Percentiles rank a stretch among this genome's conserved stretches.
phyloP scores from a whole-genome alignment of 2,797 vertebrate species.

The Arctocebus calabarensis region DNA sequence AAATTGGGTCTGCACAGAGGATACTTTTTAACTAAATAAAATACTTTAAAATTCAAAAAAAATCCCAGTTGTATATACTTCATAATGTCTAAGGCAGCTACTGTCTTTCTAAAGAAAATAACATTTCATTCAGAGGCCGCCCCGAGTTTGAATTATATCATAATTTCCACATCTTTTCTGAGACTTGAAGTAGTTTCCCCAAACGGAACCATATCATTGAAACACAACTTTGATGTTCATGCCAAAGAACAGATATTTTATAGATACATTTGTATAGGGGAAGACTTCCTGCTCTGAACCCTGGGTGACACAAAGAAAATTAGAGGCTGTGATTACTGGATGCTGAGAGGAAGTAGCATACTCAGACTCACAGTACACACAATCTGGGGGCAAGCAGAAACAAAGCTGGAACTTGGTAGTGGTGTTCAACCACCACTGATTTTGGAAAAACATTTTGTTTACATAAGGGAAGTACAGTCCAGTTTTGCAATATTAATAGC shows the following conservation, averaged over 20 bases:
- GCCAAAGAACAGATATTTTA: constrained; percentile 57
- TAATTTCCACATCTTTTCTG: constrained; percentile 64
- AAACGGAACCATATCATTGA: constrained; percentile 53
- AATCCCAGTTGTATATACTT: not conserved
- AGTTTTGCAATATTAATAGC: constrained; percentile 82
- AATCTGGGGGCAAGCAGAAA: constrained; percentile 33
- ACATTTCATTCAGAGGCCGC: constrained; percentile 74
- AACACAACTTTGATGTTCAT: constrained; percentile 20
- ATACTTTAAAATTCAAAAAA: no score
- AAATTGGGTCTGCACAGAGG: no score
- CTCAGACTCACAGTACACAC: constrained; percentile 63
- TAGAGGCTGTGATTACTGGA: constrained; percentile 46
- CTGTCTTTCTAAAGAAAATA: constrained; percentile 75
- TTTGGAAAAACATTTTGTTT: constrained; percentile 61
- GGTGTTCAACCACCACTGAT: not conserved
- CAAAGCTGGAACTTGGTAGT: constrained; percentile 32
- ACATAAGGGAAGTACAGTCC: constrained; percentile 83
- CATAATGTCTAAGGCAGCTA: constrained; percentile 72
- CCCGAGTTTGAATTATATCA: constrained; percentile 63
- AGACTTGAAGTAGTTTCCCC: constrained; percentile 53
- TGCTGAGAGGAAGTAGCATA: constrained; percentile 62
- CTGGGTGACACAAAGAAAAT: constrained; percentile 73
- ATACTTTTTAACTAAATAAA: no score
- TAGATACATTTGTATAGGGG: constrained; percentile 60
- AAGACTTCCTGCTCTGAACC: constrained; percentile 59